Percentiles rank a stretch among this genome's conserved stretches.
These are phyloP conservation scores for Cherax quadricarinatus DNA, from an alignment of 1,140 invertebrate species.

Conservation along the genomic window DNA sequence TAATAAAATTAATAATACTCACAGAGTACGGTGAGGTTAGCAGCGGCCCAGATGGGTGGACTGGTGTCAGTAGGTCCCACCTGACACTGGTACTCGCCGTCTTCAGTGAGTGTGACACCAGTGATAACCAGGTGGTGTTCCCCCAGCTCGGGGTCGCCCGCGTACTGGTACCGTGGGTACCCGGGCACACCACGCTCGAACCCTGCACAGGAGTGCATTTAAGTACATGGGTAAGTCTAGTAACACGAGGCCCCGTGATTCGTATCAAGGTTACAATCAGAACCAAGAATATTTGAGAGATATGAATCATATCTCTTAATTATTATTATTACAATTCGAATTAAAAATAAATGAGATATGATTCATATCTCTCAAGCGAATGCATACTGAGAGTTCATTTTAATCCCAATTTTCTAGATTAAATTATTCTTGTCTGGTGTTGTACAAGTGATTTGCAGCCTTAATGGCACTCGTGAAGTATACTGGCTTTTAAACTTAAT, in stretches of 20 bases:
- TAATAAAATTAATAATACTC: not conserved
- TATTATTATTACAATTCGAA: too few relatives aligned
- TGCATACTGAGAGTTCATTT: too few relatives aligned
- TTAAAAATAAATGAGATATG: not conserved
- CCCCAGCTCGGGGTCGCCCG: not conserved
- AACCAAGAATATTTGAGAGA: too few relatives aligned
- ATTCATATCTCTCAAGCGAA: too few relatives aligned
- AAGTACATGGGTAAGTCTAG: not conserved
- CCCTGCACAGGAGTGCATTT: not conserved
- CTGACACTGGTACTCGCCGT: constrained; percentile 38
- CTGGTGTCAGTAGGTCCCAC: constrained; percentile 12
- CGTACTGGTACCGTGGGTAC: too few relatives aligned
- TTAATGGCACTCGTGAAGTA: too few relatives aligned
- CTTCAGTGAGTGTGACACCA: constrained; percentile 12
- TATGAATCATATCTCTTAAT: too few relatives aligned
- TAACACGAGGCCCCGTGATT: not conserved
- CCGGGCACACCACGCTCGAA: not conserved
- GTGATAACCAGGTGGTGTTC: not conserved
- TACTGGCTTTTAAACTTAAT: too few relatives aligned
- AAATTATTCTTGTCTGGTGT: too few relatives aligned
- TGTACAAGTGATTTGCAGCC: too few relatives aligned
- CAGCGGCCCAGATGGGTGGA: not conserved
- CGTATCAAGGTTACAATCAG: not conserved
- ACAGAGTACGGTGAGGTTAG: constrained; percentile 14
- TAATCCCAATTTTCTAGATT: too few relatives aligned